phyloP scores from a whole-genome alignment of 2,888 invertebrate species.

The Diarsia mendica region DNA sequence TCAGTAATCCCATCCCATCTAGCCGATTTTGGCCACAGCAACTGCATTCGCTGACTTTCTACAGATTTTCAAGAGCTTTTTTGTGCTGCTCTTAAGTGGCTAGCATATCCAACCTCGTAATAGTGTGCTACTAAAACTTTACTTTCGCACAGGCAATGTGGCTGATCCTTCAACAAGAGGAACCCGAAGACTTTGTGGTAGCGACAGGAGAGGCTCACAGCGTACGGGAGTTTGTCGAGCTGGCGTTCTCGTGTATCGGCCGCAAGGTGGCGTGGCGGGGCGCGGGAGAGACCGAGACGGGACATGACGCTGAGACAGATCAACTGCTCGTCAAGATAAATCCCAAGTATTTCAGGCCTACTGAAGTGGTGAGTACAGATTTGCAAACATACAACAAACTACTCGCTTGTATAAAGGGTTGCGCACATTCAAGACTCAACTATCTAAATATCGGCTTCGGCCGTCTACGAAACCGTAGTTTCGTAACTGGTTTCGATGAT shows the following conservation, averaged over 20 bases:
- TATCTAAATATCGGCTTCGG: too few relatives aligned
- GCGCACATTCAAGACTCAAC: too few relatives aligned
- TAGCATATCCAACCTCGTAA: too few relatives aligned
- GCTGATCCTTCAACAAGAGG: conserved; percentile 98
- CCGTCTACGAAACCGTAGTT: too few relatives aligned
- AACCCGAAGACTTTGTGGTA: conserved; percentile 98
- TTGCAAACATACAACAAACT: neutral
- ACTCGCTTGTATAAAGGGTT: too few relatives aligned
- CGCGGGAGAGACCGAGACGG: conserved; percentile 94
- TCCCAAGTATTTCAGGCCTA: conserved; percentile 33
- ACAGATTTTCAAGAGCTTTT: too few relatives aligned
- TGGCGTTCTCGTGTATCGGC: conserved; percentile 95
- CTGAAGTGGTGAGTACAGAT: conserved; percentile 40
- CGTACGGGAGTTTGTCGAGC: conserved; percentile 98
- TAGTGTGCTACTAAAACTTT: neutral
- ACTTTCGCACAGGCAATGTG: conserved; percentile 96
- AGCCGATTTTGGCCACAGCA: too few relatives aligned
- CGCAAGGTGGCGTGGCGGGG: conserved; percentile 95
- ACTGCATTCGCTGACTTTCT: too few relatives aligned
- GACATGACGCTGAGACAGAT: conserved; percentile 35
- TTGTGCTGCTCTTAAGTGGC: too few relatives aligned
- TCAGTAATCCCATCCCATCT: too few relatives aligned
- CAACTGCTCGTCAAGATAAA: conserved; percentile 41
- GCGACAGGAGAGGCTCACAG: conserved; percentile 98
- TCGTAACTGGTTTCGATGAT: too few relatives aligned